A percentile compares a stretch with the other conserved stretches of the same genome.
Evolutionary conservation across 2,797 vertebrate species (phyloP).

Genomic region (Melanotaenia pygmaea): DNA sequence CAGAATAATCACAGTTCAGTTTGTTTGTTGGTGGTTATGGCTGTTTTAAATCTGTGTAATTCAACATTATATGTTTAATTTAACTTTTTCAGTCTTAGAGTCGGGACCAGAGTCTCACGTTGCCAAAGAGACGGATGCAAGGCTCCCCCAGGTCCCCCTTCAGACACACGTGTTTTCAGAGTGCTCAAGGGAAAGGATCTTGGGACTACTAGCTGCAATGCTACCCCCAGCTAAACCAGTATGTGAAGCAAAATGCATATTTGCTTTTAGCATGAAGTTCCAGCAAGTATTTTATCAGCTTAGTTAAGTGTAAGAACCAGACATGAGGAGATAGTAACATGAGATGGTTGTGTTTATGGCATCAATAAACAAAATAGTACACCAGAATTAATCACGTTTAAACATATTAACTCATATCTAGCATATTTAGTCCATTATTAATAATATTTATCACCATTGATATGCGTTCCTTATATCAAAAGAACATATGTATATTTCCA

Average conservation of each 20-base stretch:
- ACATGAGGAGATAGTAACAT: no score
- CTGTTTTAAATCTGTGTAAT: background rate
- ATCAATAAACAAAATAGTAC: background rate
- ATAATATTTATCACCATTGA: background rate
- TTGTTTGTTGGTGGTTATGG: background rate
- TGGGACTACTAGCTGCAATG: conserved; percentile 96
- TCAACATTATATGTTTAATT: background rate
- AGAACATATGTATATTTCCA: background rate
- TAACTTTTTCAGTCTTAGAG: conserved; percentile 58
- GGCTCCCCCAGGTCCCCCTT: conserved; percentile 81
- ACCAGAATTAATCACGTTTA: background rate
- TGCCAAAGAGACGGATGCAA: conserved; percentile 80
- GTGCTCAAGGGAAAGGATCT: conserved; percentile 96
- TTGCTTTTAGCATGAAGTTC: background rate
- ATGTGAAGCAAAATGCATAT: conserved; percentile 27
- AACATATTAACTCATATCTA: background rate
- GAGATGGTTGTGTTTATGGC: no score
- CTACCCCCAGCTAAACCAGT: conserved; percentile 91
- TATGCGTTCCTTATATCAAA: background rate
- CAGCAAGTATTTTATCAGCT: background rate
- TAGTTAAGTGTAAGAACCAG: background rate
- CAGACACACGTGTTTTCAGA: conserved; percentile 96
- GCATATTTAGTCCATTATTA: background rate
- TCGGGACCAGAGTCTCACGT: conserved; percentile 65
- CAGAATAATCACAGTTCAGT: background rate